Evolutionary conservation across 2,113 vertebrate species (phyloP).

Genomic region (Mesocricetus auratus): DNA sequence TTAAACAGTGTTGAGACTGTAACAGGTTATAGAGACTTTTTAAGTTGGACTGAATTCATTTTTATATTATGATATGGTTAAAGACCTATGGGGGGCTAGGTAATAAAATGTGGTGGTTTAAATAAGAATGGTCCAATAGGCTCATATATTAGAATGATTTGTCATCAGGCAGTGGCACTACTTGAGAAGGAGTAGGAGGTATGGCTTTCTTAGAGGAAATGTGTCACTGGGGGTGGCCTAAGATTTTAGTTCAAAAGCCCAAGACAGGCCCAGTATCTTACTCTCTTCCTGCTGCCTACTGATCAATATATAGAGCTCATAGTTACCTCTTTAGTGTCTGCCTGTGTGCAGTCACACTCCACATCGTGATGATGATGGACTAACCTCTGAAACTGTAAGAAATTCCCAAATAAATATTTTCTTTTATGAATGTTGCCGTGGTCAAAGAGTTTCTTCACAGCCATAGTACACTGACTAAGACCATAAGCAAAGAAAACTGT

Average conservation of each 20-base stretch:
- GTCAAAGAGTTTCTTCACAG: not conserved
- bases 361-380: not conserved
- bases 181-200: not conserved
- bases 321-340: not conserved
- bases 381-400: not conserved
- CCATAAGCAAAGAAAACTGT: constrained; percentile 61
- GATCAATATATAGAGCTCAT: not conserved
- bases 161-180: not conserved
- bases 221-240: not conserved
- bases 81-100: not conserved
- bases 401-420: not conserved
- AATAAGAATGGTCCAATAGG: not conserved
- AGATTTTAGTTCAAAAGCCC: not conserved
- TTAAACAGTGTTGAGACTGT: not conserved
- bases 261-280: not conserved
- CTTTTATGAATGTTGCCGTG: not conserved
- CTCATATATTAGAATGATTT: not conserved
- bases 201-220: not conserved
- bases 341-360: not conserved
- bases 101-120: not conserved
- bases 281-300: not conserved
- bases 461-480: not conserved
- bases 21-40: not conserved
- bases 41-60: not conserved
- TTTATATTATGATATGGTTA: not conserved